Evolutionary conservation across 2,113 vertebrate genomes (phyloP), one percentile per base, ranked within the genome.

Genomic region (Dasypus novemcinctus): DNA sequence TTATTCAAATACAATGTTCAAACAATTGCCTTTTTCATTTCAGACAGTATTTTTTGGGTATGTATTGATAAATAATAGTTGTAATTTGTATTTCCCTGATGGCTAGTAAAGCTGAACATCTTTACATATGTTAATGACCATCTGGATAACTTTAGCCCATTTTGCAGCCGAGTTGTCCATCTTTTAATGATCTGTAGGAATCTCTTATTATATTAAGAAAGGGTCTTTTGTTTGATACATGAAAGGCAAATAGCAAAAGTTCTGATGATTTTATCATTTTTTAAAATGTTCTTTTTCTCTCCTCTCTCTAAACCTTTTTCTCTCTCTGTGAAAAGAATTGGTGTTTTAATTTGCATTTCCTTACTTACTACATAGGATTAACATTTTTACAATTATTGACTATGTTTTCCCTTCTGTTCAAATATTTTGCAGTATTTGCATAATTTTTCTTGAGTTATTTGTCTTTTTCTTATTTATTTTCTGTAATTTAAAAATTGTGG

Each of bases 381-480:
- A n/a, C 46, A 80, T 79, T 81, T 86, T 63, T 74, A 49, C 21
- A 25, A 25, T 75, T 75, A 74, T 63, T 82, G 68, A 7, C 20
- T 78, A 31, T 27, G 52, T 49, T 64, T 79, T 94, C 66, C 64
- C 52, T 4, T 94, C 20, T 63, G 61, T 27, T 68, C 29, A 90
- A 94, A 85, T 75, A 7, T 75, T 20, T 90, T 80, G 15, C n/a
- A 75, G 43, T 52, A 29, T 79, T 52, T 54, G 25, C 46, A 43
- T 78, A 54, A 64, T 59, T 57, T 64, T 64, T 89, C 61, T 79
- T 43, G 6, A 71, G 20, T 41, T 11, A 52, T 52, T 81, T 85
- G 20, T 89, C 38, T 85, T 94, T 74, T 68, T 54, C 43, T 43
- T 78, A 29, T 66, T 72, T 94, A 84, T 85, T 85, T 89, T 91